Evolutionary conservation across 2,797 vertebrate species (phyloP), one percentile per base, ranked within the genome.

Genomic region (Brachyrhaphis roseni): DNA sequence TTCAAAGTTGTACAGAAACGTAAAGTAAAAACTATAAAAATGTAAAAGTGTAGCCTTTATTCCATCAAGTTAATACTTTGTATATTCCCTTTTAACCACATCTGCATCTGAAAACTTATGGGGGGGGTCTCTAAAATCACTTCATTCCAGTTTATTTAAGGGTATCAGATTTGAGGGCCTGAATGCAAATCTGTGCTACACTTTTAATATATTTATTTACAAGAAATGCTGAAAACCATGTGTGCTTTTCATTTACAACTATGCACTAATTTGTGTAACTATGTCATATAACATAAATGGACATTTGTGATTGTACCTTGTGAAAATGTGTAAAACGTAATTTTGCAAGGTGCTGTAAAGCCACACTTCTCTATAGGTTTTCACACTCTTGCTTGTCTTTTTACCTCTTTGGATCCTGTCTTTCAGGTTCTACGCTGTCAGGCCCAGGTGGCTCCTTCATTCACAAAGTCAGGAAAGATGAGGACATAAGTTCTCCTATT

Each of bases 401-500:
- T 36, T 36, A 8, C 18, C 1, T 20, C 4, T 8, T 16, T 43
- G 11, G 49, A 3, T 5, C 28, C 15, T 72, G 7, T 45, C 20
- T 70, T 79, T 76, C 82, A 96, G 95, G 87, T 72, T n/a, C 36
- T 18, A 8, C 15, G 8, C 68, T 16, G 68, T 78, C 36, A 28
- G 86, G 90, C 28, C 76, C 82, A 6, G 76, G 66, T 49, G 86
- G 26, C 43, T 86, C 96, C 0, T 82, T 86, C 41, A 93, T 99
- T 77, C 96, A 97, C 10, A 90, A 98, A 66, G 94, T 99, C 75
- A 95, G 95, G 75, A 97, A 96, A 84, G 98, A 99, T 75, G 94
- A 97, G 81, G 98, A 99, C 90, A 95, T 98, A 59, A 97, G 97
- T 91, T 98, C 97, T 20, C 97, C 97, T 0, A 96, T 98, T 87